A percentile compares a stretch with the other conserved stretches of the same genome.
These are phyloP conservation scores for Fratercula arctica DNA, from an alignment of 2,797 vertebrate genomes.

Conservation along the genomic window DNA sequence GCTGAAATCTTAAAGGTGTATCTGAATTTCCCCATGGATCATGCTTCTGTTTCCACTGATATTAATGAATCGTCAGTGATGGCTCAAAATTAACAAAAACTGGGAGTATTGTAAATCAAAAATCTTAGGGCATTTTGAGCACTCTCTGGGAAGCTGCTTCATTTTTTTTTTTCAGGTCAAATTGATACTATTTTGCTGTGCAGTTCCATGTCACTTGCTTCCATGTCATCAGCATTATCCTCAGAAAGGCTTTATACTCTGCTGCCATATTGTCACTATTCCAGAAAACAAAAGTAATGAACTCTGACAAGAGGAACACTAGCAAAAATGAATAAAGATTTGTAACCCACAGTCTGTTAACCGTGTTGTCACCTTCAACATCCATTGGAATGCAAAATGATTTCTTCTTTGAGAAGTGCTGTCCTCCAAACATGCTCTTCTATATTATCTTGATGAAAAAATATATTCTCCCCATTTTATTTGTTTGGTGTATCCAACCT, in stretches of 20 bases:
- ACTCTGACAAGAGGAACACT: not conserved
- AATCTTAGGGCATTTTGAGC: not conserved
- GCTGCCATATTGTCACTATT: not conserved
- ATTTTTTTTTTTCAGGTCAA: not conserved
- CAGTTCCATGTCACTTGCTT: not conserved
- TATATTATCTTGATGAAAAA: not conserved
- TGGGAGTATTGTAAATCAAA: not conserved
- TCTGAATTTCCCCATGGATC: not conserved
- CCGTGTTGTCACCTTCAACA: not conserved
- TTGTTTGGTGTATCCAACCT: not conserved
- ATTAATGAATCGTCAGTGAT: not conserved
- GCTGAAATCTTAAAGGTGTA: not conserved
- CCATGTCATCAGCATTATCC: not conserved
- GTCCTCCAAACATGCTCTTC: not conserved
- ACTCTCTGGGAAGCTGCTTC: not conserved
- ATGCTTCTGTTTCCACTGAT: not conserved
- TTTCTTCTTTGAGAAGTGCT: not conserved
- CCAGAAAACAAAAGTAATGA: not conserved
- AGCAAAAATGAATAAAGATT: not conserved
- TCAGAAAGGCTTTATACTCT: not conserved
- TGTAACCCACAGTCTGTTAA: not conserved
- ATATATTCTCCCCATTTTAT: not conserved
- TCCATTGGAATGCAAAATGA: not conserved
- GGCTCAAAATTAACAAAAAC: not conserved
- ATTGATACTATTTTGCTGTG: not conserved